Percentiles rank a stretch among this genome's conserved stretches.
Evolutionary conservation across 2,113 vertebrate species (phyloP).

Genomic region (Chamaetylas fuelleborni): DNA sequence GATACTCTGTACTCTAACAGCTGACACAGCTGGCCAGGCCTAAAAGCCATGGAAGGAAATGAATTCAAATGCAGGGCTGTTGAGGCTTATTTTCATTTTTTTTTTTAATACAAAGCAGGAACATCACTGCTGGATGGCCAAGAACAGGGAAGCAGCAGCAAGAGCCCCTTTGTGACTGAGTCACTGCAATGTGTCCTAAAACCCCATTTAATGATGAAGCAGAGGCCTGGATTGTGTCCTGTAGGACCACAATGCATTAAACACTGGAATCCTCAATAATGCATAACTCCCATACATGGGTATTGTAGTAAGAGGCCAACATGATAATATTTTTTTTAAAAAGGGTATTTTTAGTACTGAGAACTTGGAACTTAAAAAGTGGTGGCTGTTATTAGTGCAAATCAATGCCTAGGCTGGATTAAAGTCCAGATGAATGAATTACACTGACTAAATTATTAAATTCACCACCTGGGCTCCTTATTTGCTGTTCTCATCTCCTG

Average conservation of each 20-base stretch:
- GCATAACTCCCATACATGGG: not conserved
- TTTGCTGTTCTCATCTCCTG: not conserved
- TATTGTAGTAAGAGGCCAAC: not conserved
- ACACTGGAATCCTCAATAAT: not conserved
- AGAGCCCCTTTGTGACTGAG: not conserved
- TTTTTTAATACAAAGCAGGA: not conserved
- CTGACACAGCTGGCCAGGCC: not conserved
- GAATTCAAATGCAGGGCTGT: not conserved
- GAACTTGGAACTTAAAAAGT: not conserved
- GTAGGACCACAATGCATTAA: not conserved
- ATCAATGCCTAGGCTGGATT: not conserved
- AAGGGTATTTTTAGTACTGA: not conserved
- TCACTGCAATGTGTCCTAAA: not conserved
- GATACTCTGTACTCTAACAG: not conserved
- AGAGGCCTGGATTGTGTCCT: not conserved
- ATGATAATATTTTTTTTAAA: not conserved
- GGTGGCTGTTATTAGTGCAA: not conserved
- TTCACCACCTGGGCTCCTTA: not conserved
- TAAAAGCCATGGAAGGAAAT: not conserved
- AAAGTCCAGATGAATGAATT: not conserved
- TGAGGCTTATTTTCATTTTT: too few relatives aligned
- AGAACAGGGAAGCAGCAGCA: not conserved
- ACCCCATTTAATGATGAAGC: not conserved
- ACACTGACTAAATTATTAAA: not conserved
- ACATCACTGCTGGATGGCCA: not conserved